Base-by-base conservation (phyloP, 1,140 invertebrate genomes). In the Zaprionus kolodkinae region DNA sequence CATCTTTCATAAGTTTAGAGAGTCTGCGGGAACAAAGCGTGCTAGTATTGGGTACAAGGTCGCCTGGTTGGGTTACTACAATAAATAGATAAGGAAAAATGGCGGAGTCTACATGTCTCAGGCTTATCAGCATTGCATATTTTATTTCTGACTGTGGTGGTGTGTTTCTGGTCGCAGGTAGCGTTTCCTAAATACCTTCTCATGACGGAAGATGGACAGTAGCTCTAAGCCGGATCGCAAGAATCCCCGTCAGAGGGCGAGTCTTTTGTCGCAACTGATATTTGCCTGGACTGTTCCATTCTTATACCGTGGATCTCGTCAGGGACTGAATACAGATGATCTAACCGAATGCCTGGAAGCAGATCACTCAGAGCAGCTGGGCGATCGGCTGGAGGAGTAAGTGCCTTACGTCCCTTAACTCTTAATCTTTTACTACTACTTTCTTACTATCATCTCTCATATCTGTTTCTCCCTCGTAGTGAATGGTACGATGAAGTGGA, bases 401-500 rank as follows among this genome's bases (percentile, higher is more conserved):
- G 81, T 89, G 13, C 15, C 15, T 7, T 25, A 5, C 15, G 7
- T 13, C 36, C 7, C 15, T 15, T 3, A 0, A 12, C 9, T 7
- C 6, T 6, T 45, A 1, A 11, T 12, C 4, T 50, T 10, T 25
- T 17, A 12, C 13, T 62, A 27, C 21, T 21, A n/a, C n/a, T n/a
- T n/a, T n/a, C n/a, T n/a, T n/a, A n/a, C n/a, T n/a, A n/a, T n/a
- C 6, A 4, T 35, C 33, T 35, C 33, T 35, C 33, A n/a, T 35
- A 0, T 10, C 5, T 0, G 0, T 3, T 0, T 43, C 48, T 61
- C 3, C 50, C 62, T 92, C 90, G 61, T 43, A 94, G 94, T 72
- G 86, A 94, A 76, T 94, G 94, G 94, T 81, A 88, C n/a, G 84
- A 92, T 52, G 94, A 95, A 83, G 13, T 94, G 35, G 79, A 88